Evolutionary conservation across 2,888 invertebrate genomes (phyloP).

Genomic region (Andricus quercusramuli): DNA sequence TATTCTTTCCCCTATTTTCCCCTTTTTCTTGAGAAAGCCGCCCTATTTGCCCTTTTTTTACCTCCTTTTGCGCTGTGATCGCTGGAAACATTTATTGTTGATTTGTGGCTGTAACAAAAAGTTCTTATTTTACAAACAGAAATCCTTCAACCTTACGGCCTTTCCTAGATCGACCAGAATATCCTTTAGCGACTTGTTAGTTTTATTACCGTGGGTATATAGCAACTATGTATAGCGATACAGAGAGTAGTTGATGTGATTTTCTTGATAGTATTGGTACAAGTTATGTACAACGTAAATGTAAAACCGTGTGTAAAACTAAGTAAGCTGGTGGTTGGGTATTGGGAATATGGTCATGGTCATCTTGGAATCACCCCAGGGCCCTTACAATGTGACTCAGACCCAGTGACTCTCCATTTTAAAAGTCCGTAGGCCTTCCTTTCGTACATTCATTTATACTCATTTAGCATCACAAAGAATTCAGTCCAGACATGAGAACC

Average conservation of each 20-base stretch:
- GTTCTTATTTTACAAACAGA: constrained; percentile 38
- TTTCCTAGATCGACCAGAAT: constrained; percentile 39
- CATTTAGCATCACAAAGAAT: background rate
- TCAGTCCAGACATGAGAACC: constrained; percentile 12
- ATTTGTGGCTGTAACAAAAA: constrained; percentile 25
- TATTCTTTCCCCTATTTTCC: too few species aligned
- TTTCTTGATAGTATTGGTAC: constrained; percentile 47
- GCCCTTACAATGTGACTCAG: constrained; percentile 70
- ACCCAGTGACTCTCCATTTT: constrained; percentile 69
- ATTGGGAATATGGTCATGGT: constrained; percentile 76
- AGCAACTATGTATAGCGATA: background rate
- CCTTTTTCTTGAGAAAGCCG: too few species aligned
- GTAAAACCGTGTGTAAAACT: constrained; percentile 16
- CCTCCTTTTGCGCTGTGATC: too few species aligned
- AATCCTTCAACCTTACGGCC: constrained; percentile 38
- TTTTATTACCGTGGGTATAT: constrained; percentile 51
- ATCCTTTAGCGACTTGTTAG: constrained; percentile 45
- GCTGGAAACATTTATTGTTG: constrained; percentile 6
- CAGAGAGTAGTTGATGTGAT: constrained; percentile 46
- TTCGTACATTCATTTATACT: constrained; percentile 19
- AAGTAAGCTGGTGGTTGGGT: constrained; percentile 55
- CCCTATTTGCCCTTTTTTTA: too few species aligned
- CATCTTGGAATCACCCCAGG: constrained; percentile 75
- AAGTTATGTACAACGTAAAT: constrained; percentile 27
- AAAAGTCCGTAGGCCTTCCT: constrained; percentile 8